Base-by-base conservation (phyloP, 2,888 invertebrate genomes). In the Drosophila siamana region DNA sequence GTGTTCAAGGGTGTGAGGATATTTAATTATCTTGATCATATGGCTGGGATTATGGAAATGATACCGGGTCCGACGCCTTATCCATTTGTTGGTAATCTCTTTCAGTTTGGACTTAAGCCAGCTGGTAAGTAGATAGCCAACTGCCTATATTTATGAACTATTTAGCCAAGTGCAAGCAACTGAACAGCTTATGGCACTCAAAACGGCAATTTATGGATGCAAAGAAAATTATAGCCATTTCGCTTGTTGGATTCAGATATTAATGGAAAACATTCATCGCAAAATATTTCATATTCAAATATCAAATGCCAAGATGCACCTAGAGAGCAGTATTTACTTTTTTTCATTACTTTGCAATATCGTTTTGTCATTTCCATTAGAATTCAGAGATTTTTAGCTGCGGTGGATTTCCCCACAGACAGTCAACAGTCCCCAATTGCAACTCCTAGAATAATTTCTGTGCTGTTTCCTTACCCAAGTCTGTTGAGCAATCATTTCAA, bases 41-140 rank as follows among this genome's bases (percentile, higher is more conserved):
- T 91, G 61, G 90, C 89, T 1, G 89, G 91, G 7, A 91, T 90
- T 15, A 90, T 90, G 88, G 89, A 91, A 70, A 89, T 89, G 89
- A 89, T 91, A 63, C 90, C 91, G 1, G 91, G 91, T 4, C 90
- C 89, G 9, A 89, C 81, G 4, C 85, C 90, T 0, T 88, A 90
- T 68, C 91, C 91, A 0, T 86, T 91, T 65, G 86, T 91, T 24
- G 91, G 91, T 2, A 91, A 91, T 71, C 66, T 90, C 11, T 89
- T 89, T 74, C 90, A 91, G 71, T 86, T 91, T 47, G 89, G 90
- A 33, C 74, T 88, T 1, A 90, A 87, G 69, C 87, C 91, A 33
- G 85, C 72, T 43, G 90, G 91, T 91, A 54, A 87, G 89, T 38
- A 43, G 16, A 47, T 70, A 57, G 51, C 8, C 7, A 6, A 13